A percentile compares a stretch with the other conserved stretches of the same genome.
Evolutionary conservation across 1,140 invertebrate species (phyloP).

Genomic region (Vanessa tameamea): DNA sequence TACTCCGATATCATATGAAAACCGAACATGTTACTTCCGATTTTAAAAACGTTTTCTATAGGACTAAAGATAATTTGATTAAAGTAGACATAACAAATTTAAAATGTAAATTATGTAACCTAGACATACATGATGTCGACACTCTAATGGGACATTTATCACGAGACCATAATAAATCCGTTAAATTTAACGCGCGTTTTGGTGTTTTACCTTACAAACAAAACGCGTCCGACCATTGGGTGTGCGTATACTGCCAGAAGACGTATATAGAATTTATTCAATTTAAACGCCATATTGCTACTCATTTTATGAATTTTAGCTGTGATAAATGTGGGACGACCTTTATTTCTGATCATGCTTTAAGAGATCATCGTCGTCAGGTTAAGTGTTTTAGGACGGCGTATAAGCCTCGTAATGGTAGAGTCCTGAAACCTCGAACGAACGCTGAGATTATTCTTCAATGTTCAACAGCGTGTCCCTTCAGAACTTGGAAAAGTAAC

Average conservation of each 20-base stretch:
- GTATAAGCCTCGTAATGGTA: conserved; percentile 67
- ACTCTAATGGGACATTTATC: conserved; percentile 65
- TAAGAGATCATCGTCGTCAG: conserved; percentile 63
- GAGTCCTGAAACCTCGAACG: conserved; percentile 55
- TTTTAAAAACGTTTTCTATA: conserved; percentile 70
- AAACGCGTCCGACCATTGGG: conserved; percentile 49
- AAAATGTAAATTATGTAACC: conserved; percentile 64
- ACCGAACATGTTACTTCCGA: conserved; percentile 58
- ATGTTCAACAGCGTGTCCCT: conserved; percentile 67
- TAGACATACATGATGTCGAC: conserved; percentile 57
- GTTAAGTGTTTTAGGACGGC: conserved; percentile 68
- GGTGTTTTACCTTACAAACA: conserved; percentile 71
- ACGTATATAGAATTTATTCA: conserved; percentile 55
- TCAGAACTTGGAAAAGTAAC: conserved; percentile 70
- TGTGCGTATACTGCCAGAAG: conserved; percentile 68
- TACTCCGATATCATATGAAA: conserved; percentile 61
- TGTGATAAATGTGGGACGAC: conserved; percentile 72
- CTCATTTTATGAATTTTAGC: conserved; percentile 69
- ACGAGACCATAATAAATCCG: conserved; percentile 59
- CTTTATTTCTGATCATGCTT: conserved; percentile 64
- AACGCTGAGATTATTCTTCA: conserved; percentile 72
- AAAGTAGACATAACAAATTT: conserved; percentile 71
- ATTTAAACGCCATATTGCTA: conserved; percentile 65
- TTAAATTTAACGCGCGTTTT: conserved; percentile 65
- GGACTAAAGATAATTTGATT: conserved; percentile 67